Conservation (phyloP, 1,140 invertebrate genomes). For the Hycleus phaleratus region DNA sequence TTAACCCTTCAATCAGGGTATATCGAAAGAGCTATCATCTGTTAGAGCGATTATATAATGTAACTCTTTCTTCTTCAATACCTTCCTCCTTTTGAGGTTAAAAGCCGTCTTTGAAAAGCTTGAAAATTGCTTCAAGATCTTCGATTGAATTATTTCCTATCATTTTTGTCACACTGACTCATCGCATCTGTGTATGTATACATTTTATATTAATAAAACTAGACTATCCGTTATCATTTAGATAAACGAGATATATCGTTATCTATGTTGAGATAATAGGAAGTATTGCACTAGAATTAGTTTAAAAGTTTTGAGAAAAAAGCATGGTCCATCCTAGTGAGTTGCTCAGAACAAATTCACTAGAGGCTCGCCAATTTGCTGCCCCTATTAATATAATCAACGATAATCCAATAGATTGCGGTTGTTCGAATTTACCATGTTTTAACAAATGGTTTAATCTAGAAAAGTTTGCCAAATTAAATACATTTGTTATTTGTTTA, state of each 20-base stretch:
- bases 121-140: not conserved
- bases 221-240: not conserved
- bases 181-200: not conserved
- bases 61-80: slow-evolving; percentile 13
- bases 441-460: slow-evolving; percentile 43
- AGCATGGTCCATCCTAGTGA: slow-evolving; percentile 36
- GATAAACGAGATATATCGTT: not conserved
- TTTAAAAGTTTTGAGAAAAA: not conserved
- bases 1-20: slow-evolving; percentile 17
- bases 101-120: slow-evolving; percentile 5
- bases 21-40: slow-evolving; percentile 12
- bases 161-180: not conserved
- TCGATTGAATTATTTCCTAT: not conserved
- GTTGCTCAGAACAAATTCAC: slow-evolving; percentile 34
- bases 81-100: slow-evolving; percentile 8
- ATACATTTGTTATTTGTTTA: slow-evolving; percentile 47
- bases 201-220: not conserved
- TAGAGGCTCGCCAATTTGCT: slow-evolving; percentile 39
- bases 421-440: slow-evolving; percentile 48
- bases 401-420: slow-evolving; percentile 52
- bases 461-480: slow-evolving; percentile 49
- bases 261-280: no score
- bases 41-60: slow-evolving; percentile 11
- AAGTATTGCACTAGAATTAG: no score
- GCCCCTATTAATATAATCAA: slow-evolving; percentile 42